Conservation (phyloP, 2,888 invertebrate genomes). For the Lobophora halterata region DNA sequence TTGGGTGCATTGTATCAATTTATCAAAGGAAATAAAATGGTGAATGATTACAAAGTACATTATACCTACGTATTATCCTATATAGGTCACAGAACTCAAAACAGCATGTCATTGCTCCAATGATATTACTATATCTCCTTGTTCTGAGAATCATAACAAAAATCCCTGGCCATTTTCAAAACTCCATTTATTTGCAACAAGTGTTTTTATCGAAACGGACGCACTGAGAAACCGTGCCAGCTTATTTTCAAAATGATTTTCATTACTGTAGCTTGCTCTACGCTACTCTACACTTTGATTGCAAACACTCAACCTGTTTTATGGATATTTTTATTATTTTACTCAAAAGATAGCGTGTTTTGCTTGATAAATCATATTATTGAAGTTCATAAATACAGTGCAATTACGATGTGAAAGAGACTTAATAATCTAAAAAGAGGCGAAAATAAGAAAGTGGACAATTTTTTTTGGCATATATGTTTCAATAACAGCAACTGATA, state of each 20-base stretch:
- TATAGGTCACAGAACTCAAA: no score
- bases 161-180: slow-evolving; percentile 5
- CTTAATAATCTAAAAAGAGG: no score
- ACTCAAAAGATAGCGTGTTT: slow-evolving; percentile 36
- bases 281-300: slow-evolving; percentile 31
- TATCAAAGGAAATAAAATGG: no score
- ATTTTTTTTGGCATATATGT: no score
- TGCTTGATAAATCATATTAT: slow-evolving; percentile 11
- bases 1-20: no score
- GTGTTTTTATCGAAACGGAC: slow-evolving; percentile 12
- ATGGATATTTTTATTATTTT: slow-evolving; percentile 40
- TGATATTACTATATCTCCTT: slow-evolving; percentile 7
- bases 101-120: no score
- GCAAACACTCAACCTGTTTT: slow-evolving; percentile 33
- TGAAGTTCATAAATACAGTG: slow-evolving; percentile 9
- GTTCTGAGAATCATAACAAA: no score
- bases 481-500: no score
- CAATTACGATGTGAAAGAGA: slow-evolving; percentile 5
- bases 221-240: slow-evolving; percentile 6
- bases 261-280: slow-evolving; percentile 13
- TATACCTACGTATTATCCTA: no score
- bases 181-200: neutral
- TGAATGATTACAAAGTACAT: no score
- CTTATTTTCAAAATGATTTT: slow-evolving; percentile 18
- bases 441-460: no score